These are phyloP conservation scores for Drosophila subobscura DNA, from an alignment of 1,140 invertebrate species.

Conservation along the genomic window DNA sequence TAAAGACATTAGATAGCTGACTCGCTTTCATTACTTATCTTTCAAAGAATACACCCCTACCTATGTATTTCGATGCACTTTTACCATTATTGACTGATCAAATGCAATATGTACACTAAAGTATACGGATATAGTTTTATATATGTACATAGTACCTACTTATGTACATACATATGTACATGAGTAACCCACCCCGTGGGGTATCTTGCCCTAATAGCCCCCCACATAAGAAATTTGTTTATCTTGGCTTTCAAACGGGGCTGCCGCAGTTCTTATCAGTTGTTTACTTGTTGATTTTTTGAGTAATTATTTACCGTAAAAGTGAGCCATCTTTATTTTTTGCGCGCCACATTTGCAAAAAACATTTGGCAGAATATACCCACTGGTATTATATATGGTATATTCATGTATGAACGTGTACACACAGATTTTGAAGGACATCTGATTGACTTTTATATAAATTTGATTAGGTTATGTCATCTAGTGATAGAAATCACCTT, in stretches of 20 bases:
- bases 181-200: too few species aligned
- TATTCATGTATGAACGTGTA: neutral
- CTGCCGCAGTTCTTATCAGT: neutral
- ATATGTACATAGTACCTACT: too few species aligned
- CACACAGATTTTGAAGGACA: slow-evolving; percentile 9
- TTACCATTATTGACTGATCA: too few species aligned
- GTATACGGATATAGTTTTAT: too few species aligned
- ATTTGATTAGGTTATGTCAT: slow-evolving; percentile 7
- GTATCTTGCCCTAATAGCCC: too few species aligned
- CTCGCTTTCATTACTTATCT: too few species aligned
- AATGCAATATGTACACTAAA: too few species aligned
- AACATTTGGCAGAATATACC: neutral
- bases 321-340: slow-evolving; percentile 17
- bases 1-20: too few species aligned
- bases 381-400: too few species aligned
- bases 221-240: neutral
- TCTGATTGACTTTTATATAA: slow-evolving; percentile 26
- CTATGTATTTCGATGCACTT: neutral
- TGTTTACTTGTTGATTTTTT: slow-evolving; percentile 20
- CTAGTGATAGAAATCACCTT: slow-evolving; percentile 34
- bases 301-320: slow-evolving; percentile 20
- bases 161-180: too few species aligned
- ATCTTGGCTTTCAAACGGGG: neutral
- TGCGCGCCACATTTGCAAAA: slow-evolving; percentile 10
- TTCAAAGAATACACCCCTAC: too few species aligned